Percentiles rank a stretch among this genome's conserved stretches.
Conservation (phyloP, 2,797 vertebrate species). For the Setipinna tenuifilis region DNA sequence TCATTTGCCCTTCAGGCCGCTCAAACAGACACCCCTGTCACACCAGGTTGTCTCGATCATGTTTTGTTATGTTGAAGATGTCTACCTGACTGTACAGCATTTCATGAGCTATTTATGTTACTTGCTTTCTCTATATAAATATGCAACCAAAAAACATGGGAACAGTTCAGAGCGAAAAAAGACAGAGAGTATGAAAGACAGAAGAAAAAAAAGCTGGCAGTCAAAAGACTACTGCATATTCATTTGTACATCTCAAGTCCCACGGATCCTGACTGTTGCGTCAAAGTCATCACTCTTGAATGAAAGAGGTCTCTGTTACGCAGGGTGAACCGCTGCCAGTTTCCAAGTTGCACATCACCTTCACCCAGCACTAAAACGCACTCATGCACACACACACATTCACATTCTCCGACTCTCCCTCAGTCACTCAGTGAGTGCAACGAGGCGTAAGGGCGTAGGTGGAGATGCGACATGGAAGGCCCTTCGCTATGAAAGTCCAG, state of each 20-base stretch:
- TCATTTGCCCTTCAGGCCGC: background rate
- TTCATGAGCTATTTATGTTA: background rate
- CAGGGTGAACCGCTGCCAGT: background rate
- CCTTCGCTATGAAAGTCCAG: background rate
- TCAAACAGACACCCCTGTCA: background rate
- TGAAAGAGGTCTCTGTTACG: slow-evolving; percentile 9
- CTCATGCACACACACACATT: slow-evolving; percentile 27
- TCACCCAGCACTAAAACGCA: slow-evolving; percentile 22
- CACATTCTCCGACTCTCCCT: background rate
- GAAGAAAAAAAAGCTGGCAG: background rate
- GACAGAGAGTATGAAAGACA: background rate
- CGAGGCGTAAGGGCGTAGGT: slow-evolving; percentile 1
- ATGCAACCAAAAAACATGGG: background rate
- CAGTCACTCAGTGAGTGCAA: background rate
- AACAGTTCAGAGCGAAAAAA: background rate
- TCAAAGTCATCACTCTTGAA: slow-evolving; percentile 11
- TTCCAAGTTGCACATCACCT: slow-evolving; percentile 30
- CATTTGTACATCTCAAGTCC: slow-evolving; percentile 19
- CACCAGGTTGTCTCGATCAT: background rate
- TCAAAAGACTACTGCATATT: background rate
- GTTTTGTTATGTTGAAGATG: background rate
- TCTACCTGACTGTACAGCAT: background rate
- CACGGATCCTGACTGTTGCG: background rate
- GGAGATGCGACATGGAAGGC: background rate
- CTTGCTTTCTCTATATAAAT: background rate